Conservation (phyloP, 2,888 invertebrate species). For the Helobdella robusta region DNA sequence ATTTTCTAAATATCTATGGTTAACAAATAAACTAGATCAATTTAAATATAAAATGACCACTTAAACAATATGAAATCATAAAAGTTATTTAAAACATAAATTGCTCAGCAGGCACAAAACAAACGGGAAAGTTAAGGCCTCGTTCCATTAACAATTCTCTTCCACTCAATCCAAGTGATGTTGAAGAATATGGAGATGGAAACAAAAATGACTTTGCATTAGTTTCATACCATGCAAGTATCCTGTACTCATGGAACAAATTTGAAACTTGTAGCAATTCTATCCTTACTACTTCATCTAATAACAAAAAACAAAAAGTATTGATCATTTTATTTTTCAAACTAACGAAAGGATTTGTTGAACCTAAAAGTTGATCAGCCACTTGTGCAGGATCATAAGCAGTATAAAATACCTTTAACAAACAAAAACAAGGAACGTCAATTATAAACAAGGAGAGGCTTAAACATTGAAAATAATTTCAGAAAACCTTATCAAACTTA, state of each 20-base stretch:
- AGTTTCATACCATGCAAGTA: conserved; percentile 44
- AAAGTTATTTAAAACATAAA: too few species aligned
- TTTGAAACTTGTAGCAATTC: conserved; percentile 27
- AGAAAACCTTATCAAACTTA: conserved; percentile 61
- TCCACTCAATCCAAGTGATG: conserved; percentile 41
- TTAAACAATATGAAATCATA: too few species aligned
- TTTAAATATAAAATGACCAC: not conserved
- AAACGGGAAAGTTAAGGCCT: conserved; percentile 46
- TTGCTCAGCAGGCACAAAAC: too few species aligned
- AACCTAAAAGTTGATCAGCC: conserved; percentile 43
- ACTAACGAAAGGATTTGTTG: conserved; percentile 16
- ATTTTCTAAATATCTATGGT: too few species aligned
- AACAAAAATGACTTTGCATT: conserved; percentile 46
- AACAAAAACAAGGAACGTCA: too few species aligned
- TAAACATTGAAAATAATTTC: too few species aligned
- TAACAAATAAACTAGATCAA: not conserved
- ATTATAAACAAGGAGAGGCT: too few species aligned
- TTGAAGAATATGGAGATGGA: conserved; percentile 43
- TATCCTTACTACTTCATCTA: conserved; percentile 26
- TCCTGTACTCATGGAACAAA: conserved; percentile 37
- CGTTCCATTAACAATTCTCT: conserved; percentile 44
- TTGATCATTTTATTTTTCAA: not conserved
- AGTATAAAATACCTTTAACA: conserved; percentile 38
- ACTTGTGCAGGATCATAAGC: conserved; percentile 45
- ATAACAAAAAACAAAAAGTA: too few species aligned